Evolutionary conservation across 2,113 vertebrate species (phyloP), one percentile per base, ranked within the genome.

Genomic region (Nematolebias whitei): DNA sequence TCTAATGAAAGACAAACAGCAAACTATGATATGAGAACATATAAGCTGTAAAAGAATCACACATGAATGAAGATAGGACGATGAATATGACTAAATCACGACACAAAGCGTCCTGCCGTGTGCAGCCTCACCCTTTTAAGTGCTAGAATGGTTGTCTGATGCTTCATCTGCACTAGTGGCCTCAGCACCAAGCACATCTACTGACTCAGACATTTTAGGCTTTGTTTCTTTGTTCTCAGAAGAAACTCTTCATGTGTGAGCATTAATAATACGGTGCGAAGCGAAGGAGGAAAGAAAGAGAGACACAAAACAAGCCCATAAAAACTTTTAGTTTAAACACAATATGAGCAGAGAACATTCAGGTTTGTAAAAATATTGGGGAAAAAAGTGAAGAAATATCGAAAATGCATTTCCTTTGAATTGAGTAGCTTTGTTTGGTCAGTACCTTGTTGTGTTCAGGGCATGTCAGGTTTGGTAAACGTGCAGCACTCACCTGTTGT

Each of bases 401-500:
- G 10, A 10, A 24, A 2, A 2, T 16, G 14, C 6, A 14, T 19
- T 23, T 13, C 2, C 48, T 20, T 16, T 15, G 6, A 0, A 51
- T 54, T 29, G 7, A 4, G 26, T 29, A 2, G 10, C 32, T 35
- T 35, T 5, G 9, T 10, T 35, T 10, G 9, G 9, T 35, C 32
- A 8, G 9, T 35, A 35, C 9, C 5, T 35, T 35, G 1, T 8
- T 8, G 32, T 35, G 5, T 35, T 35, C 32, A 35, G 32, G 32
- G 5, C n/a, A 4, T 43, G 51, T 44, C 3, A 58, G 49, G 48
- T 18, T 59, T 66, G 50, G 13, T 20, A 12, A 12, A 12, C 29
- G 8, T 16, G 22, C n/a, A 19, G 24, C 12, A 3, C 67, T 85
- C 61, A 98, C 96, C 96, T 95, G 94, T 74, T 93, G 62, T 95